Conservation (phyloP, 2,113 vertebrate species). For the Neomonachus schauinslandi region DNA sequence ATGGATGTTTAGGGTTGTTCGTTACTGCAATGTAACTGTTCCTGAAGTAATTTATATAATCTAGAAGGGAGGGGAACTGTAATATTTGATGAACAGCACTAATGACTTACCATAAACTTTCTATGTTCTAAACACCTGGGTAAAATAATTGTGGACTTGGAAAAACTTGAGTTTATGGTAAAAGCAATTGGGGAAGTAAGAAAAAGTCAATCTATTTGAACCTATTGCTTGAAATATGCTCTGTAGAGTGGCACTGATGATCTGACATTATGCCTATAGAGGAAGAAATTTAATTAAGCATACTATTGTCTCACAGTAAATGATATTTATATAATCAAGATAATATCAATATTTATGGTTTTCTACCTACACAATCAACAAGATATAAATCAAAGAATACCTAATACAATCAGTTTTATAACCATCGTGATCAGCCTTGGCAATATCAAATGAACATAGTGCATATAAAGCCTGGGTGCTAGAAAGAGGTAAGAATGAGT, state of each 20-base stretch:
- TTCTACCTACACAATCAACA: not conserved
- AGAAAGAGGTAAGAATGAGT: not conserved
- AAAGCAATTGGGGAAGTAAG: not conserved
- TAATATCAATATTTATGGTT: not conserved
- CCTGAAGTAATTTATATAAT: not conserved
- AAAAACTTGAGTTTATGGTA: not conserved
- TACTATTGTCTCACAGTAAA: not conserved
- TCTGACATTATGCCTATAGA: not conserved
- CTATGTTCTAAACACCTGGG: not conserved
- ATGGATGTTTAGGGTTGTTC: not conserved
- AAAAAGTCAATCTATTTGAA: not conserved
- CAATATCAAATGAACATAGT: not conserved
- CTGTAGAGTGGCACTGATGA: not conserved
- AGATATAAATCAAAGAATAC: not conserved
- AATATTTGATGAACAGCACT: not conserved
- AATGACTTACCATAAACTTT: not conserved
- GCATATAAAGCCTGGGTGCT: not conserved
- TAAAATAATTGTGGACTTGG: not conserved
- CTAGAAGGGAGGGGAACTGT: not conserved
- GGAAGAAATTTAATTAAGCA: not conserved
- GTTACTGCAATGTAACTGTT: not conserved
- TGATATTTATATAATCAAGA: not conserved
- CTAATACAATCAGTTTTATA: not conserved
- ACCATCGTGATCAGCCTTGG: not conserved
- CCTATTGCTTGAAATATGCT: not conserved